phyloP scores from a whole-genome alignment of 2,113 vertebrate species.

The Scomber japonicus region DNA sequence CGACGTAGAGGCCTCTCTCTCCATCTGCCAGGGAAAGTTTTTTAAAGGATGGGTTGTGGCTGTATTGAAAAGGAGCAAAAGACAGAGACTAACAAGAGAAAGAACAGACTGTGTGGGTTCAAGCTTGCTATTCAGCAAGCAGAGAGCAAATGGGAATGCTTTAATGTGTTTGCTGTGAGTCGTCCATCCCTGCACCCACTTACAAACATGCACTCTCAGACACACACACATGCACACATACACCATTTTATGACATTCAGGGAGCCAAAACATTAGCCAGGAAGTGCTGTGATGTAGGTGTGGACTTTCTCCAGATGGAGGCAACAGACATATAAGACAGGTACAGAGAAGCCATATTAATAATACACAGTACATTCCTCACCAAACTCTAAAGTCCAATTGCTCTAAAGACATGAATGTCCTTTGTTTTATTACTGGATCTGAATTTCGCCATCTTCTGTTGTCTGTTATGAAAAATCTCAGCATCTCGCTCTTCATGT shows the following conservation, averaged over 20 bases:
- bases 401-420: constrained; percentile 19
- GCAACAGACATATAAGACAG: constrained; percentile 20
- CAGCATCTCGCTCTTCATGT: constrained; percentile 1
- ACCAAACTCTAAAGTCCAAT: constrained; percentile 19
- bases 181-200: constrained; percentile 43
- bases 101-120: constrained; percentile 66
- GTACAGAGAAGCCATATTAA: constrained; percentile 59
- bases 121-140: constrained; percentile 45
- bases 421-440: constrained; percentile 28
- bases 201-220: constrained; percentile 19
- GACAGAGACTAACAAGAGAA: constrained; percentile 77
- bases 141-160: constrained; percentile 58
- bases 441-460: constrained; percentile 7
- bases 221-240: constrained; percentile 9
- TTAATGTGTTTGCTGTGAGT: constrained; percentile 66
- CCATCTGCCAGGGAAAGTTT: constrained; percentile 65
- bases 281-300: constrained; percentile 50
- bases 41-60: constrained; percentile 67
- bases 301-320: constrained; percentile 48
- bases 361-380: constrained; percentile 28
- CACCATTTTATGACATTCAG: constrained; percentile 56
- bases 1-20: constrained; percentile 53
- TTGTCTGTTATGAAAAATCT: constrained; percentile 29
- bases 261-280: constrained; percentile 59
- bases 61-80: constrained; percentile 65